These are phyloP conservation scores for Philotrypesis tridentata DNA, from an alignment of 1,140 invertebrate species.

Conservation along the genomic window DNA sequence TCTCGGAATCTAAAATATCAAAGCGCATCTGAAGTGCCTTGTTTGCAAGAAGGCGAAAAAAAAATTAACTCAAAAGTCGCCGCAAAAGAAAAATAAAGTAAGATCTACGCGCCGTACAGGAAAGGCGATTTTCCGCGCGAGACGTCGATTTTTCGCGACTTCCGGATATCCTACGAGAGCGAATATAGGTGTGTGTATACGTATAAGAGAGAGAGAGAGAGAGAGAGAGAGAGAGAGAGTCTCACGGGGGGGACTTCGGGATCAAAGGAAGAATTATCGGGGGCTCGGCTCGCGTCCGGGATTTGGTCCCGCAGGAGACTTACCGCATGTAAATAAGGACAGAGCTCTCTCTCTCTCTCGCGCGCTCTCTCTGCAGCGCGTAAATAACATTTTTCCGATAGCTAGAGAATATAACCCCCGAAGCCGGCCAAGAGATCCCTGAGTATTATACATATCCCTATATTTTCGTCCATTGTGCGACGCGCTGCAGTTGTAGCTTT, in stretches of 20 bases:
- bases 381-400: slow-evolving; percentile 74
- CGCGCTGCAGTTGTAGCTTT: slow-evolving; percentile 41
- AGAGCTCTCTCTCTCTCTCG: slow-evolving; percentile 57
- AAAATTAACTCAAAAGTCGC: too few species aligned
- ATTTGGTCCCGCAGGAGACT: slow-evolving; percentile 74
- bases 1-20: too few species aligned
- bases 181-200: background rate
- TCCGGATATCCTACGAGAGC: background rate
- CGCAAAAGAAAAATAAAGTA: too few species aligned
- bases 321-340: slow-evolving; percentile 75
- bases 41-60: too few species aligned
- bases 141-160: slow-evolving; percentile 30
- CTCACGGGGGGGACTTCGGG: slow-evolving; percentile 69
- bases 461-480: slow-evolving; percentile 39
- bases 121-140: slow-evolving; percentile 36
- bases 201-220: slow-evolving; percentile 15
- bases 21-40: too few species aligned
- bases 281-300: slow-evolving; percentile 70
- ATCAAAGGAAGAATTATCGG: slow-evolving; percentile 75
- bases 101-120: too few species aligned
- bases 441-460: background rate
- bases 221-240: slow-evolving; percentile 44
- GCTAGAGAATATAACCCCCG: slow-evolving; percentile 35
- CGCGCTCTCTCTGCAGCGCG: slow-evolving; percentile 61
- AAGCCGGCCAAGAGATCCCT: slow-evolving; percentile 23